A percentile compares a stretch with the other conserved stretches of the same genome.
Conservation (phyloP, 1,140 invertebrate species). For the Sycobia sp. region DNA sequence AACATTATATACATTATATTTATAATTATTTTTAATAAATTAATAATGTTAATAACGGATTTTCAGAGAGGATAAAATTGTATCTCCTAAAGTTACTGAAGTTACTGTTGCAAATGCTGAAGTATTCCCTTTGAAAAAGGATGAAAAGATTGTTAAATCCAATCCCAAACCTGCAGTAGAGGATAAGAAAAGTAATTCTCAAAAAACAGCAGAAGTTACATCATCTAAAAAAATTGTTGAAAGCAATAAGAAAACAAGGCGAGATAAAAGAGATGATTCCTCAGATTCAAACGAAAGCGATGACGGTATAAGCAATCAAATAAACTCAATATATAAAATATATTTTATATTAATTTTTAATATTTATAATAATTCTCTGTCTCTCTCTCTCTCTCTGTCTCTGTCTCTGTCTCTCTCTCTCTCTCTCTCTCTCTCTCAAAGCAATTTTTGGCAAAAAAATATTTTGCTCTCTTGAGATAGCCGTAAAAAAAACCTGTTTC, state of each 20-base stretch:
- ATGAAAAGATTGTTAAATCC: slow-evolving; percentile 48
- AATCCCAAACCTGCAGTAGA: slow-evolving; percentile 41
- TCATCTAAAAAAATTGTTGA: slow-evolving; percentile 52
- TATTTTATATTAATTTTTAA: not conserved
- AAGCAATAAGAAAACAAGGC: slow-evolving; percentile 50
- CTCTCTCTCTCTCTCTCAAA: too few species aligned
- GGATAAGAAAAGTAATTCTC: slow-evolving; percentile 49
- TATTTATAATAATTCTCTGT: not conserved
- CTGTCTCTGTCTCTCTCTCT: too few species aligned
- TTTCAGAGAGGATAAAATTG: slow-evolving; percentile 52
- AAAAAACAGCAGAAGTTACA: slow-evolving; percentile 45
- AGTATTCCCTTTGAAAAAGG: slow-evolving; percentile 55
- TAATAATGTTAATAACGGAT: not conserved
- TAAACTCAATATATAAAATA: not conserved
- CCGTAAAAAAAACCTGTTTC: too few species aligned
- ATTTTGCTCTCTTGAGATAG: too few species aligned
- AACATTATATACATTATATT: slow-evolving; percentile 15
- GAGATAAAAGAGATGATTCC: slow-evolving; percentile 57
- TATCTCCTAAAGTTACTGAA: slow-evolving; percentile 51
- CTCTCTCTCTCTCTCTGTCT: too few species aligned
- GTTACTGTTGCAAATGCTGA: slow-evolving; percentile 43
- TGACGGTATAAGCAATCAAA: slow-evolving; percentile 46
- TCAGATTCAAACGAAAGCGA: slow-evolving; percentile 63
- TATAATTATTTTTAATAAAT: not conserved
- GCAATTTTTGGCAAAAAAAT: too few species aligned